phyloP scores from a whole-genome alignment of 2,113 vertebrate species.

The Datnioides undecimradiatus region DNA sequence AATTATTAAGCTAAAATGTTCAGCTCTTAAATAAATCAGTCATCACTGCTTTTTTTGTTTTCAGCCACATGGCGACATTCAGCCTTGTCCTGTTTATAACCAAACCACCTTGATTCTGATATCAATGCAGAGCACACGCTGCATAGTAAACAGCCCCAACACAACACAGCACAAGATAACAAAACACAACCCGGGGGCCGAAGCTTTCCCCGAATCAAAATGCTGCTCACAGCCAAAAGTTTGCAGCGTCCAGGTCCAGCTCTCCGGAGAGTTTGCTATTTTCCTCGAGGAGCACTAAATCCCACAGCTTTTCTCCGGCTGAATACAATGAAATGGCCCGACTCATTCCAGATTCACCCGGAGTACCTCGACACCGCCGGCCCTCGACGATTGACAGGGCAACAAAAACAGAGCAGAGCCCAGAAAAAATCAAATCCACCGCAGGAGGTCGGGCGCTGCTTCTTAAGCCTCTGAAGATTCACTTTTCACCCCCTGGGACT shows the following conservation, averaged over 20 bases:
- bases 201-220: constrained; percentile 54
- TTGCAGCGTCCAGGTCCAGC: constrained; percentile 42
- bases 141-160: constrained; percentile 43
- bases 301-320: constrained; percentile 57
- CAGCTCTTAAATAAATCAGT: background rate
- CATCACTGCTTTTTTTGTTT: background rate
- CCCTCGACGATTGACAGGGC: constrained; percentile 48
- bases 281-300: constrained; percentile 66
- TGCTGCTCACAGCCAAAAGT: constrained; percentile 68
- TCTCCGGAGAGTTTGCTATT: constrained; percentile 60
- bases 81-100: constrained; percentile 13
- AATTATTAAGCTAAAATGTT: background rate
- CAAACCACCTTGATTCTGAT: constrained; percentile 30
- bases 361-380: constrained; percentile 31
- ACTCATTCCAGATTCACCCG: constrained; percentile 70
- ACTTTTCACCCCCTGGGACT: constrained; percentile 19
- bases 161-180: constrained; percentile 41
- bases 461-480: constrained; percentile 37
- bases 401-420: constrained; percentile 54
- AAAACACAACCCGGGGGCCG: constrained; percentile 28
- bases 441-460: constrained; percentile 29
- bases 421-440: constrained; percentile 34
- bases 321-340: constrained; percentile 62
- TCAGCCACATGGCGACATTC: background rate
- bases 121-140: constrained; percentile 18